A percentile compares a stretch with the other conserved stretches of the same genome.
Conservation (phyloP, 2,113 vertebrate genomes). For the Lophotis ruficrista region DNA sequence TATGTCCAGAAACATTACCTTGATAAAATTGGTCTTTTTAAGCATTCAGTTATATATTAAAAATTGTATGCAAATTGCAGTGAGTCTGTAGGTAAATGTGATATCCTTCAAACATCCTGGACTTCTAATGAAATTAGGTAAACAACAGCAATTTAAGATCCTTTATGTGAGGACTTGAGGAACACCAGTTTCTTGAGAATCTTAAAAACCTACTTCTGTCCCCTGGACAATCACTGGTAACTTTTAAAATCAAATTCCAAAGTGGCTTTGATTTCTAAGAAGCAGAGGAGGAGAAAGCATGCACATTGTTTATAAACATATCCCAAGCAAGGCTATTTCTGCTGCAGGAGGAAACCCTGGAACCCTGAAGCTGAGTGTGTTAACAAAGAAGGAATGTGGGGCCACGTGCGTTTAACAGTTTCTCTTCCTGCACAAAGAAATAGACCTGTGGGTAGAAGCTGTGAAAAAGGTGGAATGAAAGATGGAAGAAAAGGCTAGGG, state of each 20-base stretch:
- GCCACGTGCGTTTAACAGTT: constrained; percentile 39
- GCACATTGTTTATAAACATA: background rate
- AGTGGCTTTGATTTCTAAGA: constrained; percentile 5
- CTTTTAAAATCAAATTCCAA: constrained; percentile 40
- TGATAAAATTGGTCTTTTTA: background rate
- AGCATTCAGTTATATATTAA: background rate
- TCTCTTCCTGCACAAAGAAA: constrained; percentile 3
- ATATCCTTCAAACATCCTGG: background rate
- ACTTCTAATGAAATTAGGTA: background rate
- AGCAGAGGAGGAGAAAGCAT: background rate
- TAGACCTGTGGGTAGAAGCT: background rate
- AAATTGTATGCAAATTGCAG: background rate
- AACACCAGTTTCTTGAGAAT: background rate
- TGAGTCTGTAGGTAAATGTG: background rate
- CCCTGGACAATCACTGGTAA: background rate
- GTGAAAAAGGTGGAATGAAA: background rate
- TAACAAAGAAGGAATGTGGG: constrained; percentile 1
- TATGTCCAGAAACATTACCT: background rate
- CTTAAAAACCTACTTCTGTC: background rate
- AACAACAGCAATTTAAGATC: background rate
- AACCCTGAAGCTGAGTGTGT: background rate
- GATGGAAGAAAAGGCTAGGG: background rate
- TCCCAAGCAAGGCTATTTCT: background rate
- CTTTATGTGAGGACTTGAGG: background rate
- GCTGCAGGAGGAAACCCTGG: constrained; percentile 13